Evolutionary conservation across 2,888 invertebrate species (phyloP).

Genomic region (Drosophila algonquin): DNA sequence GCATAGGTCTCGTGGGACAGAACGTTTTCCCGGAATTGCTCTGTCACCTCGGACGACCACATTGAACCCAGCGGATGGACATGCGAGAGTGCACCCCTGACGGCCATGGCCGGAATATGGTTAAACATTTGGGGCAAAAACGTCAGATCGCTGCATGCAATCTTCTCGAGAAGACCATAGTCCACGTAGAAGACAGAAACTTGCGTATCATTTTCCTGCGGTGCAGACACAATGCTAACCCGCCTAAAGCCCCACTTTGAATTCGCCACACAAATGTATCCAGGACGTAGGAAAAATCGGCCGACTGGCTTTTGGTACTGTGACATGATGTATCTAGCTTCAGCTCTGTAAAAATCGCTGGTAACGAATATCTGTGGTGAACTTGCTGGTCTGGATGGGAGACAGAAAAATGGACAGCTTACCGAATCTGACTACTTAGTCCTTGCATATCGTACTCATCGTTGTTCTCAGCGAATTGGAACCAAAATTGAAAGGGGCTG

Average conservation of each 20-base stretch:
- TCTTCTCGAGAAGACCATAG: conserved; percentile 17
- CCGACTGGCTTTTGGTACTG: conserved; percentile 1
- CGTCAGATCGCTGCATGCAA: neutral
- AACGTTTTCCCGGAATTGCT: conserved; percentile 8
- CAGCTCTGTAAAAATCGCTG: conserved; percentile 14
- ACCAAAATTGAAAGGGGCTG: conserved; percentile 59
- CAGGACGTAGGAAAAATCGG: conserved; percentile 21
- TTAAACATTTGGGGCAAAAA: conserved; percentile 18
- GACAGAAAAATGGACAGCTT: neutral
- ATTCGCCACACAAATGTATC: conserved; percentile 29
- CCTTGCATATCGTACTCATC: neutral
- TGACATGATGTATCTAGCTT: neutral
- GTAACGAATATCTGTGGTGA: too few species aligned
- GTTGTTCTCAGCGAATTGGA: conserved; percentile 5
- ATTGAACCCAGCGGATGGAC: conserved; percentile 41
- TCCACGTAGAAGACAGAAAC: conserved; percentile 37
- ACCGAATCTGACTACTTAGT: conserved; percentile 8
- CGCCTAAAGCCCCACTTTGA: conserved; percentile 29
- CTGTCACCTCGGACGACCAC: conserved; percentile 28
- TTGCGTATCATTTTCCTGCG: accelerated
- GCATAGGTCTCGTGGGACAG: neutral
- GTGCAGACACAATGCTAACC: conserved; percentile 15
- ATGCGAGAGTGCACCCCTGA: conserved; percentile 44
- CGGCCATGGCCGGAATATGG: conserved; percentile 11
- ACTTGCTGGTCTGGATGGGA: too few species aligned